A percentile compares a stretch with the other conserved stretches of the same genome.
Evolutionary conservation across 2,888 invertebrate genomes (phyloP).

Genomic region (Drosophila algonquin): DNA sequence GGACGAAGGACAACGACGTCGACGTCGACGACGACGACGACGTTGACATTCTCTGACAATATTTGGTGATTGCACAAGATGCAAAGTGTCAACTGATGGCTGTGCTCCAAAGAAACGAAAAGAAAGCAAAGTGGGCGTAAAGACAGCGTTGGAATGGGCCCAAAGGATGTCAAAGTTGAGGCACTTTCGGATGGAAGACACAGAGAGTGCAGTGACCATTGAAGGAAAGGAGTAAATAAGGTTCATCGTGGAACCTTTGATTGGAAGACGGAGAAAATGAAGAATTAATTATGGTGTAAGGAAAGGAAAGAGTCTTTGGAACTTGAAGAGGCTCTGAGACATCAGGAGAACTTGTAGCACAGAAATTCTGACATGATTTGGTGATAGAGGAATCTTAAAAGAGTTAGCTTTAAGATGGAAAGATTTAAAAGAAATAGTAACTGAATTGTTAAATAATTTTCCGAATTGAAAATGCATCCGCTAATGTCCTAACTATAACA

Average conservation of each 20-base stretch:
- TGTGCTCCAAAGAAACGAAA: slow-evolving; percentile 26
- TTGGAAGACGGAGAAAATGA: slow-evolving; percentile 1
- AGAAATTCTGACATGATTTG: not conserved
- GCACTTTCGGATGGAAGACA: slow-evolving; percentile 1
- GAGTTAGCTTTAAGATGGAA: not conserved
- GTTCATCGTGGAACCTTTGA: not conserved
- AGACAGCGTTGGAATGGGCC: slow-evolving; percentile 1
- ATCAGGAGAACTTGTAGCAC: not conserved
- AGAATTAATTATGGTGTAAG: slow-evolving; percentile 40
- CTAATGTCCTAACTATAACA: too few species aligned
- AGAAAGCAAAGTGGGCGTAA: slow-evolving; percentile 17
- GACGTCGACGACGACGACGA: slow-evolving; percentile 35
- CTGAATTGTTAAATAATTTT: too few species aligned
- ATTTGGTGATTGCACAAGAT: slow-evolving; percentile 80
- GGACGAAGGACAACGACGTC: slow-evolving; percentile 25
- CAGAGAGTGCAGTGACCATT: slow-evolving; percentile 45
- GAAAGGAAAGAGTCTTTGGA: too few species aligned
- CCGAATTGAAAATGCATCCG: too few species aligned
- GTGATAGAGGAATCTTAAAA: not conserved
- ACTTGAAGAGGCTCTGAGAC: not conserved
- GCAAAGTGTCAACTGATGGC: slow-evolving; percentile 74
- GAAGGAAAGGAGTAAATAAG: slow-evolving; percentile 45
- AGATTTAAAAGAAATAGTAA: not conserved
- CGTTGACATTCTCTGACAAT: slow-evolving; percentile 74
- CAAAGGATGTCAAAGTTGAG: slow-evolving; percentile 30